These are phyloP conservation scores for Cavia porcellus DNA, from an alignment of 2,113 vertebrate genomes.

Conservation along the genomic window DNA sequence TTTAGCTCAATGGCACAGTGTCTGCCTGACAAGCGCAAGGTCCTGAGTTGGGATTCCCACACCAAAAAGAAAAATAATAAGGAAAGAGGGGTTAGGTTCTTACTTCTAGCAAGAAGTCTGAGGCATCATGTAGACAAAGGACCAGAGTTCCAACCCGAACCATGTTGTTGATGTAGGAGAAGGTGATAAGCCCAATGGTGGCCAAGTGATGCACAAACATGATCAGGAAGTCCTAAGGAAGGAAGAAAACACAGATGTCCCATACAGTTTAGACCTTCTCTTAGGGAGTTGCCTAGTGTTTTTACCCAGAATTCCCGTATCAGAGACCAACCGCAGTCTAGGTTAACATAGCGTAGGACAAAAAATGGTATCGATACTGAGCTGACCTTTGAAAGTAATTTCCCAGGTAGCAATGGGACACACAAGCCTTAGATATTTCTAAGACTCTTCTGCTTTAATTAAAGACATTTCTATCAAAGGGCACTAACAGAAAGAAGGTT, in stretches of 20 bases:
- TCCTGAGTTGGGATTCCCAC: too few relatives aligned
- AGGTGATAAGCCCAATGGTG: conserved; percentile 93
- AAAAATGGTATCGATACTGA: not conserved
- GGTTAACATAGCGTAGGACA: not conserved
- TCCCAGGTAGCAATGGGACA: not conserved
- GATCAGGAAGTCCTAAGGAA: conserved; percentile 94
- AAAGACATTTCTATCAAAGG: conserved; percentile 53
- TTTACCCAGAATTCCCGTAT: not conserved
- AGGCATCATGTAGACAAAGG: conserved; percentile 94
- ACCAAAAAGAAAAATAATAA: not conserved
- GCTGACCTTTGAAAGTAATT: not conserved
- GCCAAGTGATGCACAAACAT: conserved; percentile 98
- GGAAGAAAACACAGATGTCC: conserved; percentile 1
- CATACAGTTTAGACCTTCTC: not conserved
- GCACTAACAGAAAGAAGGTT: not conserved
- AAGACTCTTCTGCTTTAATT: conserved; percentile 3
- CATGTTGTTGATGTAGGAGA: conserved; percentile 98
- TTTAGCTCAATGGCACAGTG: too few relatives aligned
- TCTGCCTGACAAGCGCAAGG: too few relatives aligned
- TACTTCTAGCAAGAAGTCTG: conserved; percentile 97
- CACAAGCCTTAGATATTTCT: not conserved
- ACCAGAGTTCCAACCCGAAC: conserved; percentile 95
- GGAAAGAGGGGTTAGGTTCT: conserved; percentile 53
- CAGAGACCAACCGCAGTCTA: not conserved
- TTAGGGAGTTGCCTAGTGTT: not conserved